Conservation (phyloP, 2,113 vertebrate species). For the Raja brachyura region DNA sequence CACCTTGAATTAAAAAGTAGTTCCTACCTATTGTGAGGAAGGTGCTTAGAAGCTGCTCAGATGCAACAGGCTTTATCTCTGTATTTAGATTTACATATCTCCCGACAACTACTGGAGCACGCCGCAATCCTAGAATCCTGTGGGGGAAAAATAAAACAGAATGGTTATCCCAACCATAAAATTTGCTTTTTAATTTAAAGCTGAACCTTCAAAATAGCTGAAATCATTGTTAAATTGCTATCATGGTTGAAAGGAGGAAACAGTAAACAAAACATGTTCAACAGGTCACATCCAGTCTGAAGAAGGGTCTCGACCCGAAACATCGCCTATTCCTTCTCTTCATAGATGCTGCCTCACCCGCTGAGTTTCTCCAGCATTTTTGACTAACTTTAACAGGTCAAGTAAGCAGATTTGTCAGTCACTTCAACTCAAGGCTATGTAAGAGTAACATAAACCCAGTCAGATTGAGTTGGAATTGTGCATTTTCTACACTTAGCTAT, state of each 20-base stretch:
- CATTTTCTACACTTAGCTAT: background rate
- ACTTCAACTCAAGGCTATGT: background rate
- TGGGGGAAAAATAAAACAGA: background rate
- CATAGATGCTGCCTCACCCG: no score
- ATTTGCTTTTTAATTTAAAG: background rate
- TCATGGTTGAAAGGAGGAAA: background rate
- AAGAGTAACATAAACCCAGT: background rate
- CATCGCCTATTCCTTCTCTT: no score
- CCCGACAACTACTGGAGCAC: slow-evolving; percentile 88
- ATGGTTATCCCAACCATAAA: background rate
- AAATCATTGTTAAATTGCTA: background rate
- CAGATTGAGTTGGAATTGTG: no score
- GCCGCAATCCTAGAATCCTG: slow-evolving; percentile 91
- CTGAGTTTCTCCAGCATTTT: no score
- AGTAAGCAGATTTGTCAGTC: background rate
- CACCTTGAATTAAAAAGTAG: background rate
- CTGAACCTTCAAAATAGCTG: background rate
- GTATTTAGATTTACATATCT: slow-evolving; percentile 84
- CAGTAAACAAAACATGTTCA: background rate
- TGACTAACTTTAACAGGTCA: background rate
- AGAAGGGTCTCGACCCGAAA: no score
- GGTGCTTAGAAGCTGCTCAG: slow-evolving; percentile 87
- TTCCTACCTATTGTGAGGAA: slow-evolving; percentile 72
- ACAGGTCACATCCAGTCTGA: no score
- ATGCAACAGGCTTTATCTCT: slow-evolving; percentile 89